Evolutionary conservation across 2,113 vertebrate genomes (phyloP).

Genomic region (Bubalus kerabau): DNA sequence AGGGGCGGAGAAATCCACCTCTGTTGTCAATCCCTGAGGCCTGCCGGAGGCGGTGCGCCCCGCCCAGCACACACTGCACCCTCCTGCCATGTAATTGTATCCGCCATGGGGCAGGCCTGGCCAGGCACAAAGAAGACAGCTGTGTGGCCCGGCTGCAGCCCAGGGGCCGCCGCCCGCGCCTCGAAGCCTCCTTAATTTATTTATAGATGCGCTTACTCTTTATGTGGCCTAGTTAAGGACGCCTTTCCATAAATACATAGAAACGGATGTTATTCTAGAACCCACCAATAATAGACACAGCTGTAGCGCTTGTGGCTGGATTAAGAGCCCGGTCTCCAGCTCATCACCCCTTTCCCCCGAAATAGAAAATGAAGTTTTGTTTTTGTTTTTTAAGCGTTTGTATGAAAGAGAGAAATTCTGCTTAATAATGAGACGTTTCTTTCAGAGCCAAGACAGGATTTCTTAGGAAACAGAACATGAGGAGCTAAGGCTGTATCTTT

Average conservation of each 20-base stretch:
- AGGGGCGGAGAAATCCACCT: background rate
- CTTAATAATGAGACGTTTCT: background rate
- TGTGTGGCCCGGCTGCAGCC: constrained; percentile 77
- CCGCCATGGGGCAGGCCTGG: constrained; percentile 82
- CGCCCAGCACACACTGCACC: background rate
- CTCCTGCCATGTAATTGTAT: constrained; percentile 74
- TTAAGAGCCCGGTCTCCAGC: constrained; percentile 6
- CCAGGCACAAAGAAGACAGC: constrained; percentile 87
- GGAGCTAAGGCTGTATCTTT: background rate
- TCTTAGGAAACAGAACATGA: background rate
- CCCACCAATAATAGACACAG: constrained; percentile 74
- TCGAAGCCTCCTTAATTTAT: constrained; percentile 81
- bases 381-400: constrained; percentile 16
- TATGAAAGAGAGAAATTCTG: background rate
- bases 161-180: constrained; percentile 52
- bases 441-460: background rate
- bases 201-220: constrained; percentile 83
- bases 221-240: constrained; percentile 73
- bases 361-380: constrained; percentile 33
- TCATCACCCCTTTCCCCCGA: background rate
- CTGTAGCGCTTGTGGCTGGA: constrained; percentile 66
- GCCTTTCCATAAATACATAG: constrained; percentile 79
- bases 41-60: background rate
- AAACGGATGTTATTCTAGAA: constrained; percentile 80
- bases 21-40: constrained; percentile 64